Evolutionary conservation across 2,113 vertebrate genomes (phyloP).

Genomic region (Carassius auratus): DNA sequence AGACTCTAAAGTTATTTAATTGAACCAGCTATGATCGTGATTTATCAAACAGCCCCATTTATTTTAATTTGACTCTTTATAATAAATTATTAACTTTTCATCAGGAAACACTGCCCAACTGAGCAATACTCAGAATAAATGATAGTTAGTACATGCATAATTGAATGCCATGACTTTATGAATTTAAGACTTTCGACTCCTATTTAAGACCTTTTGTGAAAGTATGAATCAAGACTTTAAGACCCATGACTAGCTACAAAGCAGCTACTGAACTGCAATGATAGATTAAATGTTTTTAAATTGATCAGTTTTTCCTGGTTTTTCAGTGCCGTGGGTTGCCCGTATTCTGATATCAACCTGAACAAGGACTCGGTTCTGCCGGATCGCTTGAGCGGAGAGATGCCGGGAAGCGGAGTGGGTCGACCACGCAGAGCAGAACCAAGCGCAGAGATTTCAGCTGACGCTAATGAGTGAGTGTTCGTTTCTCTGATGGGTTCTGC

Average conservation of each 20-base stretch:
- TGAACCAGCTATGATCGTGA: neutral
- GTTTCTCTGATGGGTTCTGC: neutral
- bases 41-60: neutral
- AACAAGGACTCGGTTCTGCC: constrained; percentile 83
- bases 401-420: constrained; percentile 72
- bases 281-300: neutral
- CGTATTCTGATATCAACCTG: constrained; percentile 85
- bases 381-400: constrained; percentile 83
- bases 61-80: neutral
- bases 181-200: neutral
- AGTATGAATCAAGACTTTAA: neutral
- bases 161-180: neutral
- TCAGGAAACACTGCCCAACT: neutral
- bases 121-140: neutral
- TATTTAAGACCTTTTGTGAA: neutral
- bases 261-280: neutral
- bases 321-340: constrained; percentile 81
- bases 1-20: neutral
- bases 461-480: constrained; percentile 76
- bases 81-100: neutral
- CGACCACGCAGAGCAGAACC: constrained; percentile 74
- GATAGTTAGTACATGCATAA: neutral
- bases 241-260: neutral
- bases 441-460: constrained; percentile 69
- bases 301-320: neutral